Evolutionary conservation across 1,140 invertebrate species (phyloP).

Genomic region (Palaemon carinicauda): DNA sequence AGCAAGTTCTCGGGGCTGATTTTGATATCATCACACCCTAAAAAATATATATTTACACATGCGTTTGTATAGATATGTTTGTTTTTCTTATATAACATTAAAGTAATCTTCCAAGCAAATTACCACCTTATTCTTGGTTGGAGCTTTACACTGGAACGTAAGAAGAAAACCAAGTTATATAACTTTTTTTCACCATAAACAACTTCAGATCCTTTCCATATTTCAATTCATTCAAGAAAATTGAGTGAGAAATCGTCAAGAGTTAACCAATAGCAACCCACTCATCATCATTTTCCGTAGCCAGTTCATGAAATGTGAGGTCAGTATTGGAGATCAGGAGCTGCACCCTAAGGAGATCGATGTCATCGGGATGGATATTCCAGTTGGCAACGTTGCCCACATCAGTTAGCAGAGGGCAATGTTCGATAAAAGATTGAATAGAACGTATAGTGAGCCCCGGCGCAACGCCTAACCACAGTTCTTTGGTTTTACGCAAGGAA

Average conservation of each 20-base stretch:
- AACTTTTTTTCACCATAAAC: too few relatives aligned
- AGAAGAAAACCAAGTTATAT: too few relatives aligned
- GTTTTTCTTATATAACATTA: too few relatives aligned
- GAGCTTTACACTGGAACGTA: too few relatives aligned
- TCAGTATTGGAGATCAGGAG: constrained; percentile 22
- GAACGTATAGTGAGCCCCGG: constrained; percentile 13
- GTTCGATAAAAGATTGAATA: constrained; percentile 19
- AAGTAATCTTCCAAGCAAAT: too few relatives aligned
- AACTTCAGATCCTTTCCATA: too few relatives aligned
- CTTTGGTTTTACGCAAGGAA: neutral
- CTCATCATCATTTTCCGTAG: constrained; percentile 3
- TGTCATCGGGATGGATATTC: constrained; percentile 24
- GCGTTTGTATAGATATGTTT: too few relatives aligned
- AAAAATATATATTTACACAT: too few relatives aligned
- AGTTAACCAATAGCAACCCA: neutral
- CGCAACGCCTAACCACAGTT: constrained; percentile 35
- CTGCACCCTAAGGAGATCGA: constrained; percentile 34
- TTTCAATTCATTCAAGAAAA: too few relatives aligned
- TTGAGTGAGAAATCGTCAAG: neutral
- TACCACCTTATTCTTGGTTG: too few relatives aligned
- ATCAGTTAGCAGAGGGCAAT: constrained; percentile 30
- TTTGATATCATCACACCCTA: too few relatives aligned
- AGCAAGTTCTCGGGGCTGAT: too few relatives aligned
- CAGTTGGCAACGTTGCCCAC: constrained; percentile 42
- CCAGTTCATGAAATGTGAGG: constrained; percentile 28